Evolutionary conservation across 2,113 vertebrate species (phyloP), one percentile per base, ranked within the genome.

Genomic region (Raja brachyura): DNA sequence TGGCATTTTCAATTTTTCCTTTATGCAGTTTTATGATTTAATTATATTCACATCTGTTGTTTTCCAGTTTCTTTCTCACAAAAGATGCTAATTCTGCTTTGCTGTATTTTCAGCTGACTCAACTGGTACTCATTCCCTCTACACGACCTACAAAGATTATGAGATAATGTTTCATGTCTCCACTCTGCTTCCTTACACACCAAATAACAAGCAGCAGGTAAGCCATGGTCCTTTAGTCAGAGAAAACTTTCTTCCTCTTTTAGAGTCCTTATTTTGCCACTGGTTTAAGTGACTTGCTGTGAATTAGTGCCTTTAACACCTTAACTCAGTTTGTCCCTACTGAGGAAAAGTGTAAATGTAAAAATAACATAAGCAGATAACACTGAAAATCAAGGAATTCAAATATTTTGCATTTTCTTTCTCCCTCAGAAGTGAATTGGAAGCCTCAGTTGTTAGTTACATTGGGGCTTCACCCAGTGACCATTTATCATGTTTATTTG

Each of bases 91-190:
- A 83, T 39, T 18, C 83, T 70, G 33, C n/a, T 16, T 63, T 63
- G 20, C 59, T 94, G 93, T 93, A 54, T 93, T 93, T 95, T 33
- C 95, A 99, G 98, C 98, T 95, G 98, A 99, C 96, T 99, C 98
- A 93, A 99, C 98, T 0, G 98, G 98, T 93, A 99, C 97, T 76
- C 97, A 99, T 94, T 99, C 98, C 94, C 95, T 99, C 2, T 99
- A 99, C 93, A 99, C 98, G 68, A 97, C 98, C 0, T 99, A 98
- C 95, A 99, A 98, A 95, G 98, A 99, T 96, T 99, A 98, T 93
- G 98, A 99, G 96, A 97, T 99, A 93, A 99, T 99, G 98, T 99
- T 99, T 95, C 98, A 99, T 0, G 98, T 99, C 93, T 98, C 98
- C 9, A 99, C 98, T 77, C 97, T 99, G 96, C 96, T 99, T 94